Evolutionary conservation across 2,113 vertebrate genomes (phyloP), one percentile per base, ranked within the genome.

Genomic region (Oncorhynchus kisutch): DNA sequence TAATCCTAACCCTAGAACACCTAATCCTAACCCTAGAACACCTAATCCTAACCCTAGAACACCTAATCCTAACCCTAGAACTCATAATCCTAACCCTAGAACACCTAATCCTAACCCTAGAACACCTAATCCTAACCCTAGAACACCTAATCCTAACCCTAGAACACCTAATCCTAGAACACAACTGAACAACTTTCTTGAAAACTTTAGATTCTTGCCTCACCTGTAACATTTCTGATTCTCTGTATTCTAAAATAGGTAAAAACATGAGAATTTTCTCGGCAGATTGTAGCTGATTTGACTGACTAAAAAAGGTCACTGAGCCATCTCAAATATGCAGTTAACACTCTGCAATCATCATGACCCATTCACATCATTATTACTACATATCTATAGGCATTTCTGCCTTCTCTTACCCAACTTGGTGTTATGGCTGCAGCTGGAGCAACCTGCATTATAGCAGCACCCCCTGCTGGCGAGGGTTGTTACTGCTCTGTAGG

Each of bases 381-480:
- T 7, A n/a, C 18, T 22, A 48, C 11, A 70, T 25, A 68, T 49
- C 1, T 48, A 9, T 48, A 48, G 1, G 6, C 1, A 48, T 29
- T 16, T 67, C 24, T 18, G 18, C 24, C 29, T 70, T 3, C 9
- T 48, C 49, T 92, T 89, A 99, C 97, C 97, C 95, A 94, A 94
- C 88, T 96, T 94, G 85, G 96, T 93, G 90, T 95, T 92, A 86
- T 93, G 95, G 87, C 92, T 92, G 86, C 94, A 96, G 91, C 90
- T 88, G 84, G 82, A 93, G 88, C 94, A 94, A 73, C 94, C 93
- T 1, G 93, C 29, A 48, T 87, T 92, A 88, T 92, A 84, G 78
- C 92, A 92, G 88, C 95, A 83, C 4, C 95, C 77, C 80, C 93
- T 94, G 82, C 91, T 92, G 77, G 95, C 77, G 0, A 96, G 91